Evolutionary conservation across 2,888 invertebrate genomes (phyloP).

Genomic region (Lypha dubia): DNA sequence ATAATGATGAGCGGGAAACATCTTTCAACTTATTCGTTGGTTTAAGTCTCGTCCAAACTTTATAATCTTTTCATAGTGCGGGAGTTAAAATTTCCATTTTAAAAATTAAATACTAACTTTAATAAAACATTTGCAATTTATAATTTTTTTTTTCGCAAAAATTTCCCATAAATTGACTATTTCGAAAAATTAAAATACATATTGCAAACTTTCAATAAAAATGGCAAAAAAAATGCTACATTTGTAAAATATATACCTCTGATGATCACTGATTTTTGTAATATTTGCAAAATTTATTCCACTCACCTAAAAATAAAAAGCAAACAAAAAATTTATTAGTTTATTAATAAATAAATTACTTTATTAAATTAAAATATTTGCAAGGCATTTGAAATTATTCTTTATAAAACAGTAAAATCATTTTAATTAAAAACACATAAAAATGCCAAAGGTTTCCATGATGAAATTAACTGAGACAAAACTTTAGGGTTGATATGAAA

Average conservation of each 20-base stretch:
- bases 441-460: conserved; percentile 58
- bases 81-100: too few species aligned
- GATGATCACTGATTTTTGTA: neutral
- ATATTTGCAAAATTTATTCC: neutral
- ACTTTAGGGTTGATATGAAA: conserved; percentile 3
- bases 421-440: conserved; percentile 52
- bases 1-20: too few species aligned
- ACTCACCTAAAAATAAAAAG: conserved; percentile 51
- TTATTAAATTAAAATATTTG: conserved; percentile 6
- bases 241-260: conserved; percentile 2
- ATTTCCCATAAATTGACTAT: too few species aligned
- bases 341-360: conserved; percentile 22
- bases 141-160: too few species aligned
- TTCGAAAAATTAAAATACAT: too few species aligned
- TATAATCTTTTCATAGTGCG: too few species aligned
- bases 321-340: neutral
- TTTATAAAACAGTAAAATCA: conserved; percentile 31
- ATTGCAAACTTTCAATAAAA: too few species aligned
- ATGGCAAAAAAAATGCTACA: too few species aligned
- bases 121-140: too few species aligned
- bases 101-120: too few species aligned
- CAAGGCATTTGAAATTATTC: neutral
- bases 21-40: too few species aligned
- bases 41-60: too few species aligned
- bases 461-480: conserved; percentile 32